Conservation (phyloP, 2,113 vertebrate species). For the Eudyptes chrysolophus region DNA sequence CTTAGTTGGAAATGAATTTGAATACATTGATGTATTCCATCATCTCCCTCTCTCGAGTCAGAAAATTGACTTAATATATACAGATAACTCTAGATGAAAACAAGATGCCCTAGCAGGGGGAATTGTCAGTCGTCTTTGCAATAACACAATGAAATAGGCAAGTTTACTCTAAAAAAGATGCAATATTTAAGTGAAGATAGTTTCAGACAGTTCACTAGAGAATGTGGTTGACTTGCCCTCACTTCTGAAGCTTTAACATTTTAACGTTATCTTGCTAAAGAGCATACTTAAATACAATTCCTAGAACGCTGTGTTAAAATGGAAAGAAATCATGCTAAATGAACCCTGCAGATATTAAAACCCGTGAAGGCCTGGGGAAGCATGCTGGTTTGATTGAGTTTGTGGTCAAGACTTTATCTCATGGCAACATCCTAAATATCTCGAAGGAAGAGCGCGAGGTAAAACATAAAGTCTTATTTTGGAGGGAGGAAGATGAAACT, state of each 20-base stretch:
- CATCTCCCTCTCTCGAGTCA: neutral
- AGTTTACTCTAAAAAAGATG: neutral
- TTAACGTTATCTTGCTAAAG: neutral
- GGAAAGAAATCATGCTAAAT: neutral
- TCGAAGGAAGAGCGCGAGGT: neutral
- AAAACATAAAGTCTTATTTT: neutral
- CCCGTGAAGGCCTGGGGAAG: neutral
- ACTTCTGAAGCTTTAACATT: neutral
- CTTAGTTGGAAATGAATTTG: neutral
- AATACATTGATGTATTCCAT: neutral
- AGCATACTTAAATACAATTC: neutral
- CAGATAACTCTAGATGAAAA: neutral
- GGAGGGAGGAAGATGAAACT: neutral
- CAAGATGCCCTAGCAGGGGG: neutral
- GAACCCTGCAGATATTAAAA: neutral
- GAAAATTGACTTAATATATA: neutral
- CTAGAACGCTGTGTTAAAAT: neutral
- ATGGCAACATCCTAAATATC: neutral
- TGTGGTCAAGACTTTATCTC: neutral
- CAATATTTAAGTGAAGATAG: neutral
- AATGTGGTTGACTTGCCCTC: neutral
- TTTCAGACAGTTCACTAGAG: neutral
- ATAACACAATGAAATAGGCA: neutral
- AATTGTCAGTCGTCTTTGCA: neutral
- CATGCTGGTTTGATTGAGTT: neutral